Percentiles rank a stretch among this genome's conserved stretches.
Evolutionary conservation across 2,888 invertebrate genomes (phyloP).

Genomic region (Deilephila elpenor): DNA sequence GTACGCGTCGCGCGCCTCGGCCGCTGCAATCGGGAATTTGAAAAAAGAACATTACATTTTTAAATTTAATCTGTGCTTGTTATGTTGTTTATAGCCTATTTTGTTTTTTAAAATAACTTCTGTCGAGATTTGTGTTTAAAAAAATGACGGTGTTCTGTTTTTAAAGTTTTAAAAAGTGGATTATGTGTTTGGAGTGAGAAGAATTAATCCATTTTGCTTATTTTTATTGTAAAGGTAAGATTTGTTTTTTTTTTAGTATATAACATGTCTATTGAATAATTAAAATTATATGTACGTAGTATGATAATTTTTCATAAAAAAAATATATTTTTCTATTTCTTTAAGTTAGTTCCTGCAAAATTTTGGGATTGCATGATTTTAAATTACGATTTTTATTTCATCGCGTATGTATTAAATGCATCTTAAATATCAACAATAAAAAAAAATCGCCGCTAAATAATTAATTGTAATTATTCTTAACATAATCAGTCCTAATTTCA

Average conservation of each 20-base stretch:
- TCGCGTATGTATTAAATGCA: too few species aligned
- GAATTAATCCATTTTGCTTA: background rate
- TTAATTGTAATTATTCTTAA: too few species aligned
- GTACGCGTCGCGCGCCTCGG: slow-evolving; percentile 44
- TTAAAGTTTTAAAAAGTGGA: slow-evolving; percentile 17
- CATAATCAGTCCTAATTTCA: too few species aligned
- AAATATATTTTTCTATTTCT: too few species aligned
- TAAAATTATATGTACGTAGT: too few species aligned
- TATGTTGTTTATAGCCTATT: slow-evolving; percentile 3
- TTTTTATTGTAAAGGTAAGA: background rate
- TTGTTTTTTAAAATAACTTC: background rate
- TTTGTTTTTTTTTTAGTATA: background rate
- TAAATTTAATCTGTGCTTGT: slow-evolving; percentile 4
- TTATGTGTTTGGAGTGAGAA: slow-evolving; percentile 13
- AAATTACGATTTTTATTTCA: too few species aligned
- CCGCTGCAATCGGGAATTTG: slow-evolving; percentile 24
- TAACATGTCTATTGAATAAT: too few species aligned
- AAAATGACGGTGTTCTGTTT: slow-evolving; percentile 21
- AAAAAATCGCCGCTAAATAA: too few species aligned
- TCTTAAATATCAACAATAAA: too few species aligned
- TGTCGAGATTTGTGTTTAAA: background rate
- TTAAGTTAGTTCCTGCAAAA: too few species aligned
- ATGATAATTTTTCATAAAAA: too few species aligned
- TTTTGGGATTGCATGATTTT: too few species aligned
- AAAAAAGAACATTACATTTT: slow-evolving; percentile 22